A percentile compares a stretch with the other conserved stretches of the same genome.
Conservation (phyloP, 2,113 vertebrate species). For the Thryonomys swinderianus region DNA sequence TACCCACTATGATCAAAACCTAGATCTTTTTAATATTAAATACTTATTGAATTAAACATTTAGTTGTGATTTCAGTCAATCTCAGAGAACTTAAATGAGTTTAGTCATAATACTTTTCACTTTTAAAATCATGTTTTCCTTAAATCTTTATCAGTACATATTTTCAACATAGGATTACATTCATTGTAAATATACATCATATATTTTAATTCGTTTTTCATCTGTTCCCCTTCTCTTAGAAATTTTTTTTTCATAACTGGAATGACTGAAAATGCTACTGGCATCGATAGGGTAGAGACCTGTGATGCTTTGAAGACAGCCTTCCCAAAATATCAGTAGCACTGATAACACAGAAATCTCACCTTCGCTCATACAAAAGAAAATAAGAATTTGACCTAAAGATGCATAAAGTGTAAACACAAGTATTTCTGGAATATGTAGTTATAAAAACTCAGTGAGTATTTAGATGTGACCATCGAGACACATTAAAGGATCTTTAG, state of each 20-base stretch:
- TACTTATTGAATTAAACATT: conserved; percentile 22
- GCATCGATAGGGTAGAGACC: not conserved
- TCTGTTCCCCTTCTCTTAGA: not conserved
- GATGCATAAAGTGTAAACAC: not conserved
- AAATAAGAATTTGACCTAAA: not conserved
- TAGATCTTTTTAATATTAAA: not conserved
- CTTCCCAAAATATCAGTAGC: not conserved
- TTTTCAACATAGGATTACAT: not conserved
- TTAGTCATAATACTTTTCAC: not conserved
- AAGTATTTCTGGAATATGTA: not conserved
- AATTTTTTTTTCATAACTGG: not conserved
- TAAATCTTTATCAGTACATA: not conserved
- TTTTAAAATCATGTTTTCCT: not conserved
- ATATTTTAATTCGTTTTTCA: not conserved
- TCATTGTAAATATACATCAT: not conserved
- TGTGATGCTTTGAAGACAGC: not conserved
- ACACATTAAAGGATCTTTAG: not conserved
- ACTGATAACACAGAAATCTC: not conserved
- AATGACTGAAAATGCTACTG: not conserved
- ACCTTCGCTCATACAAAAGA: not conserved
- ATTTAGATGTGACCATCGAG: not conserved
- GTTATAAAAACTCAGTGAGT: not conserved
- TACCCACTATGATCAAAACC: not conserved
- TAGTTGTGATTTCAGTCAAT: conserved; percentile 4
- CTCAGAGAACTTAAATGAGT: conserved; percentile 29